Conservation (phyloP, 2,797 vertebrate species). For the Characodon lateralis region DNA sequence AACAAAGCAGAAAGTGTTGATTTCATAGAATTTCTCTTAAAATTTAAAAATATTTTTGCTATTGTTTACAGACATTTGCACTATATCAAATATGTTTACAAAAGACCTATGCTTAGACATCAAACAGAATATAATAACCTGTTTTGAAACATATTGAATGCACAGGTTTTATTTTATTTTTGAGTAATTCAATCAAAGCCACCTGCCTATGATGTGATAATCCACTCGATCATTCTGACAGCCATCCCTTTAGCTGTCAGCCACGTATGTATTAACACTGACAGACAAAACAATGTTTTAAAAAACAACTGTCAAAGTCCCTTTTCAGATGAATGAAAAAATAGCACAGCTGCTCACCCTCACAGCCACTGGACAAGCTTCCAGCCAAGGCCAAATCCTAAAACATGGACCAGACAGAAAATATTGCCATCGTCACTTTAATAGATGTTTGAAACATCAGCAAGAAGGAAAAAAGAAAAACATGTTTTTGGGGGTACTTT, state of each 20-base stretch:
- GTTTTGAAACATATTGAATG: not conserved
- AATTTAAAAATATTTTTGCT: not conserved
- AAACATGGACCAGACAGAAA: not conserved
- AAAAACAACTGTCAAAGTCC: conserved; percentile 47
- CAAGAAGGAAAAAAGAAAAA: not conserved
- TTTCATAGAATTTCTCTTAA: not conserved
- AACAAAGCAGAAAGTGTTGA: not conserved
- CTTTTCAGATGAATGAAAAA: conserved; percentile 41
- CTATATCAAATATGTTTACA: not conserved
- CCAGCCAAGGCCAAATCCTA: not conserved
- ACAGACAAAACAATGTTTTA: conserved; percentile 39
- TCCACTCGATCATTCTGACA: conserved; percentile 43
- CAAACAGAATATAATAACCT: not conserved
- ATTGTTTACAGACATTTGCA: not conserved
- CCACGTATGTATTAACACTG: conserved; percentile 34
- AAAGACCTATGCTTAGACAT: not conserved
- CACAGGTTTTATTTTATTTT: conserved; percentile 22
- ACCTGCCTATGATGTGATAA: conserved; percentile 13
- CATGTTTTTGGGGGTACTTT: conserved; percentile 1
- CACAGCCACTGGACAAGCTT: conserved; percentile 13
- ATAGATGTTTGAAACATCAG: conserved; percentile 6
- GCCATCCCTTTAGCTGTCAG: conserved; percentile 9
- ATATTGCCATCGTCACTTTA: not conserved
- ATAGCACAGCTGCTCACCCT: conserved; percentile 26
- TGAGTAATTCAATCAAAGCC: conserved; percentile 22